These are phyloP conservation scores for Siniperca undulata DNA, from an alignment of 2,797 vertebrate species.

Conservation along the genomic window DNA sequence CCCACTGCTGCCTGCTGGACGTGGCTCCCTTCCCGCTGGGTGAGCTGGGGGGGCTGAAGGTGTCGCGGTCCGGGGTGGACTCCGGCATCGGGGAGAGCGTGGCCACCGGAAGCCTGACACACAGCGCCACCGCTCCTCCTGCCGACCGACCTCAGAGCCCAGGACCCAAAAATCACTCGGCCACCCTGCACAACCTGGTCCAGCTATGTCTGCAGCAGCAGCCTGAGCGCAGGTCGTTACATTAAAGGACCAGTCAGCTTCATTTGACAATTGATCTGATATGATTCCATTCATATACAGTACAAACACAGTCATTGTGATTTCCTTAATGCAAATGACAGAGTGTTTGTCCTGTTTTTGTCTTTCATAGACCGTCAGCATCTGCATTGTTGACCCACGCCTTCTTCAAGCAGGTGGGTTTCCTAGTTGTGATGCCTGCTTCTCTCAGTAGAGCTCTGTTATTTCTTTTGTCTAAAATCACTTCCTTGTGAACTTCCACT, in stretches of 20 bases:
- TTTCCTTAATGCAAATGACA: neutral
- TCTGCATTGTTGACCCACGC: conserved; percentile 92
- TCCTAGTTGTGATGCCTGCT: neutral
- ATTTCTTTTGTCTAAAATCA: neutral
- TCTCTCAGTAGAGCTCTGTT: neutral
- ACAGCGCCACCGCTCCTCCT: conserved; percentile 87
- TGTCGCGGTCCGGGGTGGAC: conserved; percentile 94
- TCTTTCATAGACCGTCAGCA: conserved; percentile 91
- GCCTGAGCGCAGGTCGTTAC: conserved; percentile 89
- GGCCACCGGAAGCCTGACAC: conserved; percentile 89
- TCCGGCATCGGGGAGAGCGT: conserved; percentile 96
- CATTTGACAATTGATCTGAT: neutral
- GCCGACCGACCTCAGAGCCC: conserved; percentile 91
- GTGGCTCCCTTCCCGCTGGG: conserved; percentile 88
- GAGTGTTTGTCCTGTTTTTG: conserved; percentile 47
- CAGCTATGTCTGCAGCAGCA: conserved; percentile 96
- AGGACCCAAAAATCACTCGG: conserved; percentile 92
- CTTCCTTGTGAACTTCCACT: neutral
- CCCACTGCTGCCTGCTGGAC: conserved; percentile 90
- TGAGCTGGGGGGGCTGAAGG: conserved; percentile 92
- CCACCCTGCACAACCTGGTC: conserved; percentile 93
- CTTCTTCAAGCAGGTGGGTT: conserved; percentile 95
- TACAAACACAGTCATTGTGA: neutral
- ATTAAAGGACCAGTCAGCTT: neutral
- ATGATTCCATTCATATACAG: neutral